Base-by-base conservation (phyloP, 2,113 vertebrate genomes). In the Onychorhynchus coronatus region DNA sequence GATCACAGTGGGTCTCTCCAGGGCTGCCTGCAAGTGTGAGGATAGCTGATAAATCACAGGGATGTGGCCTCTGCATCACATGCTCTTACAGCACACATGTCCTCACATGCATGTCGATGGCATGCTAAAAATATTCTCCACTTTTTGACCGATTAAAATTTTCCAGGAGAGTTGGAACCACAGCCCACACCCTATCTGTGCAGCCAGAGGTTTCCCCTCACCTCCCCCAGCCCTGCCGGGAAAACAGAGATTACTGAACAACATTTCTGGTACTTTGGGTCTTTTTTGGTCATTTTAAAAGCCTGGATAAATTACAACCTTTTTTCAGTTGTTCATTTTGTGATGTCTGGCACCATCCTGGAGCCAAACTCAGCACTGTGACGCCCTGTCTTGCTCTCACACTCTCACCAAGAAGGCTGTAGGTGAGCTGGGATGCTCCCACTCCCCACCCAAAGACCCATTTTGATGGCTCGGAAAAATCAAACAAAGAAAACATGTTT, bases 131-230 rank as follows among this genome's bases (percentile, higher is more conserved):
- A 93, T 85, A 93, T 85, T 83, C 75, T 46, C 70, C 53, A 68
- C 31, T 92, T 89, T 93, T 94, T 93, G 47, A 83, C 71, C 5
- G 3, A 93, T 88, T 63, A 86, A 74, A 85, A 90, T 91, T 97
- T 97, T 89, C 95, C 91, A 68, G 84, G 61, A 88, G 74, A 81
- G 86, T 16, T 10, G 5, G 89, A 89, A 72, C 70, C 74, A 50
- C 77, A 77, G 81, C 75, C 65, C 82, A 82, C 91, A 78, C 65
- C 82, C 85, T 71, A 85, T 91, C 46, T 77, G 72, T 42, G n/a
- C 17, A 72, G 89, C 72, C 92, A 94, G 63, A 92, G 75, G 62
- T 77, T 95, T 95, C 71, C 78, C 79, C 52, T 89, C 74, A 78
- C 62, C 46, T 47, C 72, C 70, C 39, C 20, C 67, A 85, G 84